phyloP scores from a whole-genome alignment of 2,888 invertebrate genomes.

The Drosophila nigritarsus region DNA sequence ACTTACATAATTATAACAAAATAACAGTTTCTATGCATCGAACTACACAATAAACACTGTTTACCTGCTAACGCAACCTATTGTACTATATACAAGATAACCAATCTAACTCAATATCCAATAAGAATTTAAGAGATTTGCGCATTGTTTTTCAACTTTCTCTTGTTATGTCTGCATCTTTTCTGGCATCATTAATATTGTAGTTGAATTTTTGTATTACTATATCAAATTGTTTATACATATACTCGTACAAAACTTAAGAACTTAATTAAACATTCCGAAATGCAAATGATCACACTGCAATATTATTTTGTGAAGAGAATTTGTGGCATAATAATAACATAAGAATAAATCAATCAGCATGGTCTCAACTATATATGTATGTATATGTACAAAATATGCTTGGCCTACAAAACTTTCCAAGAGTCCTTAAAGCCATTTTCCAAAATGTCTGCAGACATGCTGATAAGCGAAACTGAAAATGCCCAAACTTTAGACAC shows the following conservation, averaged over 20 bases:
- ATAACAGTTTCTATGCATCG: constrained; percentile 40
- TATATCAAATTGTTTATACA: constrained; percentile 32
- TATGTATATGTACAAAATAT: constrained; percentile 4
- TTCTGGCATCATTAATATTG: constrained; percentile 82
- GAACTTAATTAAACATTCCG: constrained; percentile 20
- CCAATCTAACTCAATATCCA: constrained; percentile 23
- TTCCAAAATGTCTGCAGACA: constrained; percentile 5
- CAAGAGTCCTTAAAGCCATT: neutral
- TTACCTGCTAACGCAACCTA: constrained; percentile 17
- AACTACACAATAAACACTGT: constrained; percentile 28
- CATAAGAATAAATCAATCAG: constrained; percentile 28
- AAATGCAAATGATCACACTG: constrained; percentile 70
- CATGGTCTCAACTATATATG: constrained; percentile 36
- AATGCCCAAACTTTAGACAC: constrained; percentile 23
- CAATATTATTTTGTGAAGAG: constrained; percentile 81
- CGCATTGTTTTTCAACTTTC: constrained; percentile 34
- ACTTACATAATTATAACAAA: constrained; percentile 26
- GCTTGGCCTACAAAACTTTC: neutral
- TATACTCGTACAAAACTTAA: constrained; percentile 28
- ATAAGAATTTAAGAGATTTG: constrained; percentile 21
- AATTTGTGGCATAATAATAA: constrained; percentile 59
- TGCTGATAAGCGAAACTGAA: constrained; percentile 12
- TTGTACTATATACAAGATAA: constrained; percentile 35
- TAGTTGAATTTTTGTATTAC: constrained; percentile 77
- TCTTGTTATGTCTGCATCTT: constrained; percentile 69